Percentiles rank a stretch among this genome's conserved stretches.
These are phyloP conservation scores for Rhynchotus rufescens DNA, from an alignment of 2,797 vertebrate species.

Conservation along the genomic window DNA sequence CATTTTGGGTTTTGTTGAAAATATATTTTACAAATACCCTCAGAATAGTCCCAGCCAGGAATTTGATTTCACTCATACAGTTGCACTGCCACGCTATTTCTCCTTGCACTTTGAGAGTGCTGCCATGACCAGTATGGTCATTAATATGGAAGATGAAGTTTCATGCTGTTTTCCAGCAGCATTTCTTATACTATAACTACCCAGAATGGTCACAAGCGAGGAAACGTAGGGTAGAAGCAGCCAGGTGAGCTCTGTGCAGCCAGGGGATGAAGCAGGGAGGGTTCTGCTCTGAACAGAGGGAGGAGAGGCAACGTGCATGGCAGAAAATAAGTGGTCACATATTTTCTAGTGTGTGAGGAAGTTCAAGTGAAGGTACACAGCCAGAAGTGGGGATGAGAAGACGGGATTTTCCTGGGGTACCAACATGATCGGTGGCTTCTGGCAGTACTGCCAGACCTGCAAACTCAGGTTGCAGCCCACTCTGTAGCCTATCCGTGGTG, in stretches of 20 bases:
- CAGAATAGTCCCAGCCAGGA: neutral
- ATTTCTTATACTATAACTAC: neutral
- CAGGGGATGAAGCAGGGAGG: neutral
- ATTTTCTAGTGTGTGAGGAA: neutral
- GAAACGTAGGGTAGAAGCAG: neutral
- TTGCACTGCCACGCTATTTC: neutral
- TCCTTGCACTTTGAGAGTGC: neutral
- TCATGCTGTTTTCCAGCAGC: neutral
- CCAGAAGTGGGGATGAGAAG: neutral
- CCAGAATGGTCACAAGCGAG: neutral
- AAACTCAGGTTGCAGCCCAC: neutral
- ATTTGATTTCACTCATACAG: neutral
- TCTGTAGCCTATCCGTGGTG: neutral
- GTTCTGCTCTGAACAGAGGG: neutral
- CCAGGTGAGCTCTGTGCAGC: neutral
- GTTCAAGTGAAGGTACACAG: neutral
- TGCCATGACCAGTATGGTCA: rapidly evolving
- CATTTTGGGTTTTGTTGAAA: neutral
- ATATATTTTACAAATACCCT: neutral
- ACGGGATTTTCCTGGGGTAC: neutral
- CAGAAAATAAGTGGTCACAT: neutral
- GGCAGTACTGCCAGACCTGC: neutral
- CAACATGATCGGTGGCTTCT: neutral
- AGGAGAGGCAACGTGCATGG: neutral
- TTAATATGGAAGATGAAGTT: neutral